Evolutionary conservation across 64 coral and sea anemone genomes (phyloP).

Genomic region (Cladopsammia gracilis): DNA sequence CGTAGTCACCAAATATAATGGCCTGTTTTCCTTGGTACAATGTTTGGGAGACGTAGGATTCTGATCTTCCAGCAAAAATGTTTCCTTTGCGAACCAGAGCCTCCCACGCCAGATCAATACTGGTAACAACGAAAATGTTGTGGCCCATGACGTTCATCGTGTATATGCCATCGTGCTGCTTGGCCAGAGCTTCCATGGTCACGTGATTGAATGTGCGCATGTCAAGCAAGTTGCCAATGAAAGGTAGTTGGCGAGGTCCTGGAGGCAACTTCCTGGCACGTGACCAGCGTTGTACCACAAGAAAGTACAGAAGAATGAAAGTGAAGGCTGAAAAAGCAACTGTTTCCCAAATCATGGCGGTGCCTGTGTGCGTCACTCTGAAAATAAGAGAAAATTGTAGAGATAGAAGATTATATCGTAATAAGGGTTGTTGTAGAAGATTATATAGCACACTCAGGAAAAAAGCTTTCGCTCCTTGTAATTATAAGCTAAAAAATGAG

Average conservation of each 20-base stretch:
- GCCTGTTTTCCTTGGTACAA: constrained; percentile 19
- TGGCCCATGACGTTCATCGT: constrained; percentile 55
- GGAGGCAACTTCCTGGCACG: constrained; percentile 17
- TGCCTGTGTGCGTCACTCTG: neutral
- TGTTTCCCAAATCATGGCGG: neutral
- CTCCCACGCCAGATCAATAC: constrained; percentile 63
- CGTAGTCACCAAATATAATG: constrained; percentile 69
- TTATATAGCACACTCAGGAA: too few species aligned
- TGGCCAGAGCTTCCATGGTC: constrained; percentile 48
- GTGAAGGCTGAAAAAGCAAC: neutral
- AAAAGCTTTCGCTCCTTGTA: too few species aligned
- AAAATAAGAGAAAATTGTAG: too few species aligned
- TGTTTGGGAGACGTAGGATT: constrained; percentile 19
- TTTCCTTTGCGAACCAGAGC: constrained; percentile 64
- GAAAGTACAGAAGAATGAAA: neutral
- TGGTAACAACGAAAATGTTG: constrained; percentile 62
- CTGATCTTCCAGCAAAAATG: constrained; percentile 17
- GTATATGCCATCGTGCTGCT: constrained; percentile 46
- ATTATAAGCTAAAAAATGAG: too few species aligned
- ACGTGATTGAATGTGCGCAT: constrained; percentile 21
- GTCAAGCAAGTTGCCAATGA: constrained; percentile 67
- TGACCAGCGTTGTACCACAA: neutral
- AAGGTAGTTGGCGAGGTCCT: constrained; percentile 47
- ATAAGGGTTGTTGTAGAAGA: too few species aligned
- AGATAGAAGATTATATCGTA: too few species aligned